These are phyloP conservation scores for Amphipyra berbera DNA, from an alignment of 2,888 invertebrate species.

Conservation along the genomic window DNA sequence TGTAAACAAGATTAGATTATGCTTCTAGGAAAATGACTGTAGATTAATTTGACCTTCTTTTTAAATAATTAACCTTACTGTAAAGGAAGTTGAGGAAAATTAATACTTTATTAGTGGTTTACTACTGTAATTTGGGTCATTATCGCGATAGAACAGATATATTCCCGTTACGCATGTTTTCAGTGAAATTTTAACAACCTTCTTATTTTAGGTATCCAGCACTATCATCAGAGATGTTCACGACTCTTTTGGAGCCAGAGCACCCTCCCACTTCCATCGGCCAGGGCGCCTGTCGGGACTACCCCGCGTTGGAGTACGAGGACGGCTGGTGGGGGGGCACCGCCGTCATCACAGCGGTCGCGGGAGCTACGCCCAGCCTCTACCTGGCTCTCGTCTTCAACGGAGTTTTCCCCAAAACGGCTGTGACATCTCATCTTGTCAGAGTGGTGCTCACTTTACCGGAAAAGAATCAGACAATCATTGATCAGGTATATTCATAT, in stretches of 20 bases:
- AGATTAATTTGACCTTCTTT: constrained; percentile 50
- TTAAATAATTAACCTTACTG: constrained; percentile 30
- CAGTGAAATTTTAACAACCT: background rate
- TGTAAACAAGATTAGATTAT: constrained; percentile 32
- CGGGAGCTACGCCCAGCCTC: constrained; percentile 94
- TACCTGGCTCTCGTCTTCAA: constrained; percentile 95
- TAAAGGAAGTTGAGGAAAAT: constrained; percentile 42
- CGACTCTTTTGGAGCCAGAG: constrained; percentile 92
- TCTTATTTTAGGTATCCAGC: constrained; percentile 90
- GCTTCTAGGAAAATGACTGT: constrained; percentile 42
- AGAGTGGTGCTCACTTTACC: constrained; percentile 92
- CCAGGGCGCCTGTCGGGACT: constrained; percentile 88
- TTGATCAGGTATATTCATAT: constrained; percentile 91
- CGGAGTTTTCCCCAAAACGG: constrained; percentile 92
- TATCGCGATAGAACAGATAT: constrained; percentile 5
- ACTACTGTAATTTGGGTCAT: constrained; percentile 8
- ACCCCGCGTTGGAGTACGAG: constrained; percentile 85
- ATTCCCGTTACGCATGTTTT: background rate
- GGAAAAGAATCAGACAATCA: constrained; percentile 93
- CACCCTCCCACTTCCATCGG: constrained; percentile 92
- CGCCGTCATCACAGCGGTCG: constrained; percentile 95
- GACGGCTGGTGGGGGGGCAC: constrained; percentile 96
- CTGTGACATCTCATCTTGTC: constrained; percentile 91
- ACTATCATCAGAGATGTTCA: constrained; percentile 95
- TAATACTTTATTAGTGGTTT: constrained; percentile 21